Base-by-base conservation (phyloP, 2,797 vertebrate genomes). In the Liparis tanakae region DNA sequence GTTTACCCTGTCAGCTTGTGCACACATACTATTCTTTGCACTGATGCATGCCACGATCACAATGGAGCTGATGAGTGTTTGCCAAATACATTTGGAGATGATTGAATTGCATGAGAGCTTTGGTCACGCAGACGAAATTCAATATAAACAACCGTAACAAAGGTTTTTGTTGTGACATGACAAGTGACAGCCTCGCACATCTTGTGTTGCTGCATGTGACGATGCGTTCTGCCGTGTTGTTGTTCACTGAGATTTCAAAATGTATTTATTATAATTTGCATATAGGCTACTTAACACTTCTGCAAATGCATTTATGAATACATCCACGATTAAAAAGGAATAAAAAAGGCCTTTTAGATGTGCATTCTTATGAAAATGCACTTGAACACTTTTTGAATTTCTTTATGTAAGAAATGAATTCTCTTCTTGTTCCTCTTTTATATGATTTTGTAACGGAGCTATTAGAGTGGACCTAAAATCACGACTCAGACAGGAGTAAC, bases 1-100 rank as follows among this genome's bases (percentile, higher is more conserved):
- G 90, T 93, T 94, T 93, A 92, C 85, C 75, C 79, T 85, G 80
- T 92, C 67, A 89, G 79, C 77, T 46, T 67, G 5, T 66, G 74
- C 83, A 79, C 74, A 67, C 80, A 81, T 87, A 75, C 72, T 75
- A 43, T 72, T 18, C 53, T 79, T 46, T 70, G n/a, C 57, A 51
- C 53, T 61, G 61, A 75, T 71, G 65, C 56, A 36, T 77, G 59
- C 71, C 44, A 73, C 65, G 67, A 63, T 36, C 68, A 74, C 61
- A 67, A 34, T 43, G 50, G 34, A 70, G 64, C 5, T 4, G 70
- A 65, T 36, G 2, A 22, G 9, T 37, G 57, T 64, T 69, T 50
- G 65, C 50, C 22, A 59, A 44, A 50, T 71, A 14, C 34, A 67
- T 70, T 72, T 63, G 12, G 0, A 60, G 44, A 36, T 56, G 5